Percentiles rank a stretch among this genome's conserved stretches.
Evolutionary conservation across 1,140 invertebrate species (phyloP).

Genomic region (Bombyx mandarina): DNA sequence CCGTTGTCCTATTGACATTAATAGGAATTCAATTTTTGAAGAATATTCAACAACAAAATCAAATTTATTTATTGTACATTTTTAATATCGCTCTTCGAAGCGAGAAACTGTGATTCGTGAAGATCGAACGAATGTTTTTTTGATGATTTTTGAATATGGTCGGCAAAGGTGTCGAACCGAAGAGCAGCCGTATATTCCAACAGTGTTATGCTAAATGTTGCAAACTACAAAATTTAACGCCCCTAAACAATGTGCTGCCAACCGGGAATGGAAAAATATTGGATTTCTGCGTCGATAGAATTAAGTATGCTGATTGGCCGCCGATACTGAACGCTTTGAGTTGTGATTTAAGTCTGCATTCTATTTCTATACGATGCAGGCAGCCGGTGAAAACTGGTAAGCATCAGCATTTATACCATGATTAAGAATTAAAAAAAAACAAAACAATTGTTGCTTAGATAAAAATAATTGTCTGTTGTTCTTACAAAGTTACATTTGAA

Average conservation of each 20-base stretch:
- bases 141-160: slow-evolving; percentile 42
- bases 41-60: background rate
- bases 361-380: slow-evolving; percentile 68
- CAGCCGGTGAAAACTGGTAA: slow-evolving; percentile 61
- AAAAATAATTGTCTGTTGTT: too few species aligned
- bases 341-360: slow-evolving; percentile 75
- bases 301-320: slow-evolving; percentile 79
- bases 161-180: slow-evolving; percentile 50
- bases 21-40: too few species aligned
- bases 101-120: slow-evolving; percentile 14
- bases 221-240: slow-evolving; percentile 61
- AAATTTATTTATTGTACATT: background rate
- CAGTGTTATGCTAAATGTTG: slow-evolving; percentile 67
- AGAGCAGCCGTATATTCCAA: slow-evolving; percentile 60
- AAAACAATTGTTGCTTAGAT: too few species aligned
- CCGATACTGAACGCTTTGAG: slow-evolving; percentile 77
- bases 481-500: too few species aligned
- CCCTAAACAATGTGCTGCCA: slow-evolving; percentile 48
- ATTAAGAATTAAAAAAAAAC: too few species aligned
- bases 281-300: slow-evolving; percentile 77
- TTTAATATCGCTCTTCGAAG: slow-evolving; percentile 3
- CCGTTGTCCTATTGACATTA: too few species aligned
- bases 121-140: slow-evolving; percentile 1
- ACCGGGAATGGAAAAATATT: slow-evolving; percentile 62
- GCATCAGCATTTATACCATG: slow-evolving; percentile 2